phyloP scores from a whole-genome alignment of 2,888 invertebrate species.

The Pristionchus japonicus region DNA sequence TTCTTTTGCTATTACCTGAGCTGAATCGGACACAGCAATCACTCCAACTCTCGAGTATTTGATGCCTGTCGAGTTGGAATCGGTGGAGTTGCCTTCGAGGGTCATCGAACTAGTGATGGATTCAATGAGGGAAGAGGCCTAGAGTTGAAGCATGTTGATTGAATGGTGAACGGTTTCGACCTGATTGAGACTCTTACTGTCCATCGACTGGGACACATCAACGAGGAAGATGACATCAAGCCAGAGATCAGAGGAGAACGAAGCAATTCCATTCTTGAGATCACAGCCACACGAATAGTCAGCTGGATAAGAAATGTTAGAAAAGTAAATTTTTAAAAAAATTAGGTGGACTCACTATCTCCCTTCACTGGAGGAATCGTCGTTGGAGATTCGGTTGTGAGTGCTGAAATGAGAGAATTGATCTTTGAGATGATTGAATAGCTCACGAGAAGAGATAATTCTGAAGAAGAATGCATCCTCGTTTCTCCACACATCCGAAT shows the following conservation, averaged over 20 bases:
- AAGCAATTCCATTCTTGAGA: neutral
- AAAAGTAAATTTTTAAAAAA: no score
- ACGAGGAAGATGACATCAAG: neutral
- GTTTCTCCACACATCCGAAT: neutral
- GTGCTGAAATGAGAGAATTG: neutral
- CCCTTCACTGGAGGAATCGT: neutral
- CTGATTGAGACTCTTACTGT: neutral
- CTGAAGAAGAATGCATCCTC: slow-evolving; percentile 14
- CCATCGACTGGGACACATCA: neutral
- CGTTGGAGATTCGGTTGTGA: neutral
- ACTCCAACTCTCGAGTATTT: slow-evolving; percentile 28
- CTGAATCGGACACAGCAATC: neutral
- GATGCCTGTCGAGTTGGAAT: neutral
- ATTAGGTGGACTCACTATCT: neutral
- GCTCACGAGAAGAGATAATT: neutral
- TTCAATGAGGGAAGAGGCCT: neutral
- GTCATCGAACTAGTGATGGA: neutral
- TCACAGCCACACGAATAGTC: neutral
- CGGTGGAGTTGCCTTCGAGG: neutral
- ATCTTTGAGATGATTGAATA: no score
- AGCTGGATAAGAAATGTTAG: neutral
- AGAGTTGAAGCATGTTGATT: neutral
- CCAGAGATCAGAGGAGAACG: neutral
- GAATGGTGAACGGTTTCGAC: neutral
- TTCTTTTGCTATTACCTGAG: slow-evolving; percentile 22